Evolutionary conservation across 2,797 vertebrate genomes (phyloP).

Genomic region (Rallus crepitans): DNA sequence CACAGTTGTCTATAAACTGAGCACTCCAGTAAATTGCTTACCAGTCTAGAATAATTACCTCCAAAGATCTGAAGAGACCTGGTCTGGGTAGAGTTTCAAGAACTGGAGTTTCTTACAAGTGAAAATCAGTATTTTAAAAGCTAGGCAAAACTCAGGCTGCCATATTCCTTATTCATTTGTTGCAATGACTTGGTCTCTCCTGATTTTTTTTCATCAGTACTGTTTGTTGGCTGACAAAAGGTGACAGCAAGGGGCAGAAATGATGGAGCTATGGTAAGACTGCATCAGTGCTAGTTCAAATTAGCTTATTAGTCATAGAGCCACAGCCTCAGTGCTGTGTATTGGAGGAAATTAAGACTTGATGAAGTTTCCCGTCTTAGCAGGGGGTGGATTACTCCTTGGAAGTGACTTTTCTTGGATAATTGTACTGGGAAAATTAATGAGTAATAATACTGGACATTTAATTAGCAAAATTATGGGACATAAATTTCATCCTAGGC

Average conservation of each 20-base stretch:
- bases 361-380: neutral
- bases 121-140: neutral
- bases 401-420: neutral
- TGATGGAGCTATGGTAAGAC: neutral
- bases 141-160: neutral
- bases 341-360: neutral
- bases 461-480: neutral
- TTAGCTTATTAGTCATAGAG: neutral
- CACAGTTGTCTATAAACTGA: neutral
- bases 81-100: neutral
- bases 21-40: neutral
- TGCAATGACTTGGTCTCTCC: neutral
- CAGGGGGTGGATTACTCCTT: neutral
- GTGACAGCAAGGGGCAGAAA: neutral
- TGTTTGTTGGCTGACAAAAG: neutral
- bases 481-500: neutral
- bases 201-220: neutral
- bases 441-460: neutral
- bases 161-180: fast-evolving
- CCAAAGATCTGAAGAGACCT: neutral
- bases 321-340: neutral
- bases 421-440: neutral
- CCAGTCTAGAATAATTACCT: neutral
- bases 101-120: neutral
- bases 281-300: neutral